phyloP scores from a whole-genome alignment of 2,888 invertebrate genomes.

The Drosophila neonasuta region DNA sequence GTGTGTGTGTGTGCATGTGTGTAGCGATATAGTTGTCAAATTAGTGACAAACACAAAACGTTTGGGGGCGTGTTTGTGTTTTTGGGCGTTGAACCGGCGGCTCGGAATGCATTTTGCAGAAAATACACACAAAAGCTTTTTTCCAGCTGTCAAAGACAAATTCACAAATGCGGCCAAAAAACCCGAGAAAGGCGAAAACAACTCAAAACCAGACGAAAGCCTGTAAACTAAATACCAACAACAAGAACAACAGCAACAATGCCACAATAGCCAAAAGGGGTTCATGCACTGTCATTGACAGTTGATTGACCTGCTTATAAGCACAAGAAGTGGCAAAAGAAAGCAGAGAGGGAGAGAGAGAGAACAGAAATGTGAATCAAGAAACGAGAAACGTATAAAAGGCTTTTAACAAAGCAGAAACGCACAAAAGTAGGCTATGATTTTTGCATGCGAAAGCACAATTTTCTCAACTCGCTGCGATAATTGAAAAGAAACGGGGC shows the following conservation, averaged over 20 bases:
- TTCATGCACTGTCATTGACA: conserved; percentile 50
- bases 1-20: conserved; percentile 15
- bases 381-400: neutral
- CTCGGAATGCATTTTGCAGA: conserved; percentile 55
- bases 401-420: neutral
- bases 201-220: conserved; percentile 51
- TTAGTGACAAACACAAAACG: conserved; percentile 53
- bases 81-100: conserved; percentile 10
- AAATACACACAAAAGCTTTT: conserved; percentile 53
- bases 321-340: neutral
- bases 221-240: conserved; percentile 43
- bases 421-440: conserved; percentile 60
- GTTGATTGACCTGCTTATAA: conserved; percentile 63
- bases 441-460: conserved; percentile 36
- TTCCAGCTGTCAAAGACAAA: conserved; percentile 66
- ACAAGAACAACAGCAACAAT: conserved; percentile 19
- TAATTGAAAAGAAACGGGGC: conserved; percentile 32
- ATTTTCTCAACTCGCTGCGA: conserved; percentile 26
- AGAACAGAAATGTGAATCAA: neutral
- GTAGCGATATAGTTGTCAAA: conserved; percentile 41
- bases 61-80: conserved; percentile 18
- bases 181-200: conserved; percentile 26
- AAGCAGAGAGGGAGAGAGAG: neutral
- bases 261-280: conserved; percentile 42
- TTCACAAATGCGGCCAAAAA: conserved; percentile 52